phyloP scores from a whole-genome alignment of 2,797 vertebrate species.

The Poecilia velifera region DNA sequence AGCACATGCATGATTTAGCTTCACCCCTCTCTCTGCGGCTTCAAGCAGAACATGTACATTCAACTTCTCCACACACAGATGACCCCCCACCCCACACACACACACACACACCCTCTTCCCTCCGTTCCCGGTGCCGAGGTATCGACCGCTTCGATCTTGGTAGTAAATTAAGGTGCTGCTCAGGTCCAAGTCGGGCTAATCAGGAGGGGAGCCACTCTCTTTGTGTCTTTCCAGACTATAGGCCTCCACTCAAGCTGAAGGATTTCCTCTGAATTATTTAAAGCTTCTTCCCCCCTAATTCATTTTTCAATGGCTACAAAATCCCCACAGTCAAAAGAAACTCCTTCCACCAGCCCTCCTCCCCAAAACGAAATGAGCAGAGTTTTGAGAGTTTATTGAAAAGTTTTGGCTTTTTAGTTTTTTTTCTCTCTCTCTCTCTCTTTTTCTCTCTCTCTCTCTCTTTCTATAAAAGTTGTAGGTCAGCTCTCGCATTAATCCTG shows the following conservation, averaged over 20 bases:
- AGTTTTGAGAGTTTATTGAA: constrained; percentile 56
- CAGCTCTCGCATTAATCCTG: constrained; percentile 37
- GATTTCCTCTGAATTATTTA: constrained; percentile 80
- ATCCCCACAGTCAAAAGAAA: constrained; percentile 56
- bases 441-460: neutral
- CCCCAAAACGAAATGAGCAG: constrained; percentile 36
- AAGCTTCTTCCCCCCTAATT: constrained; percentile 75
- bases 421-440: neutral
- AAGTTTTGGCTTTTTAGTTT: constrained; percentile 52
- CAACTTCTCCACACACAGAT: constrained; percentile 55
- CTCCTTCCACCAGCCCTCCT: constrained; percentile 13
- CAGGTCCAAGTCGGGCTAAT: constrained; percentile 77
- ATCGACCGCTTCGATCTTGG: constrained; percentile 76
- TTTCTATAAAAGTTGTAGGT: constrained; percentile 29
- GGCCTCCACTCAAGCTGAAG: constrained; percentile 66
- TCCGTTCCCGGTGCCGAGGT: constrained; percentile 30
- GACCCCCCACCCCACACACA: constrained; percentile 26
- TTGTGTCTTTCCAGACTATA: constrained; percentile 69
- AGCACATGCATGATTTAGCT: constrained; percentile 82
- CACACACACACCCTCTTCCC: no score
- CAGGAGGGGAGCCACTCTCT: constrained; percentile 62
- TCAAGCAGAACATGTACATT: constrained; percentile 62
- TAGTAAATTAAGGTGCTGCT: constrained; percentile 78
- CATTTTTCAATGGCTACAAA: constrained; percentile 79
- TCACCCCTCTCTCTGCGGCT: constrained; percentile 64